Evolutionary conservation across 2,888 invertebrate genomes (phyloP), one percentile per base, ranked within the genome.

Genomic region (Ariolimax columbianus): DNA sequence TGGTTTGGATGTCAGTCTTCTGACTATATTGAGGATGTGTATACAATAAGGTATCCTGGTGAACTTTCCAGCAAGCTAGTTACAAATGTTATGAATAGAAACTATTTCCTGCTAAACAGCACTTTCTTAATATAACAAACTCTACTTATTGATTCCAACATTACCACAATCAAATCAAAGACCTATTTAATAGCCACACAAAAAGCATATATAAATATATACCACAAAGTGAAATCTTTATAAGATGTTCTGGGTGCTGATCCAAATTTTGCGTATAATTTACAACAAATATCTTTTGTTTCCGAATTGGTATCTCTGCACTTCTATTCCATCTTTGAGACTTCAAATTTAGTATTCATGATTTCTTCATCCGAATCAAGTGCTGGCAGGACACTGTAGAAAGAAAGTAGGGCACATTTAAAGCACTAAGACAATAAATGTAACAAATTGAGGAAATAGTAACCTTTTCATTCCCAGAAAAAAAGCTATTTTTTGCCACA

Each of bases 301-400:
- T 17, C 40, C 23, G 38, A 40, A 72, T n/a, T 26, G 55, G 7
- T 55, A 43, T 2, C 38, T 26, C 2, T 3, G 6, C 40, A 72
- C 0, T 0, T 26, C 86, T 86, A 94, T 87, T 94, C 93, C 93
- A 94, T 93, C 88, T 94, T 94, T 72, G 93, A 93, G 88, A 93
- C 92, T 87, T 94, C 94, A 91, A 92, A 93, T 87, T 92, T 92
- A 4, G 93, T 93, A 40, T 93, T 93, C 92, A 93, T 92, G 38
- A 93, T 90, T 87, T 94, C 94, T 86, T 94, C 94, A 88, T 94
- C 94, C 26, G 93, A 93, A 83, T 93, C 93, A 81, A 94, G 88
- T 80, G 91, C 89, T 30, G 92, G 91, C 70, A 91, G 86, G n/a
- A 91, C 92, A 77, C 93, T 93, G 87, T 87, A 89, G 87, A 81